phyloP scores from a whole-genome alignment of 2,113 vertebrate species.

The Triplophysa rosa region DNA sequence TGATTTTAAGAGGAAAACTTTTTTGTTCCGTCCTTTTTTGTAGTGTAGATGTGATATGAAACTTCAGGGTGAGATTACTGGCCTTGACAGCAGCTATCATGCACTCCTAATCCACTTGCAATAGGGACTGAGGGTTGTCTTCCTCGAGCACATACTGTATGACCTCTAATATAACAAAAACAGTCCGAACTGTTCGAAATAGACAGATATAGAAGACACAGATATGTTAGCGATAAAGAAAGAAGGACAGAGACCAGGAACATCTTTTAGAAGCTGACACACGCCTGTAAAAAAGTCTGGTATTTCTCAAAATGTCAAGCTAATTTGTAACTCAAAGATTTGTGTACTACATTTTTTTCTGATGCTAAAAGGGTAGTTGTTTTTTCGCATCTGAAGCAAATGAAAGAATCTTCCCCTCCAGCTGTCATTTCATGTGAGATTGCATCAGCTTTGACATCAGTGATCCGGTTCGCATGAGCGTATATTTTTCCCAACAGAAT shows the following conservation, averaged over 20 bases:
- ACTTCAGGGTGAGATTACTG: not conserved
- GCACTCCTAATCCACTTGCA: not conserved
- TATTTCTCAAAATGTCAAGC: not conserved
- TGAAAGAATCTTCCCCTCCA: too few relatives aligned
- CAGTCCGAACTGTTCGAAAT: not conserved
- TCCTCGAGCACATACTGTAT: not conserved
- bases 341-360: too few relatives aligned
- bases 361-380: too few relatives aligned
- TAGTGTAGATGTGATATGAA: not conserved
- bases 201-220: not conserved
- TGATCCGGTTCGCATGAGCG: too few relatives aligned
- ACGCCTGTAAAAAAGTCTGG: not conserved
- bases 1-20: not conserved
- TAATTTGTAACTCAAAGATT: not conserved
- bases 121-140: not conserved
- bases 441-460: too few relatives aligned
- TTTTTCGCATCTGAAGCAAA: too few relatives aligned
- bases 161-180: slow-evolving; percentile 6
- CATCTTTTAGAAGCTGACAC: too few relatives aligned
- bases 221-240: not conserved
- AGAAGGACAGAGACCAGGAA: not conserved
- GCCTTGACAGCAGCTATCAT: not conserved
- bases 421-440: too few relatives aligned
- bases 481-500: too few relatives aligned
- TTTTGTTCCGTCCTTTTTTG: not conserved